A percentile compares a stretch with the other conserved stretches of the same genome.
phyloP scores from a whole-genome alignment of 2,113 vertebrate genomes.

The Eptesicus fuscus region DNA sequence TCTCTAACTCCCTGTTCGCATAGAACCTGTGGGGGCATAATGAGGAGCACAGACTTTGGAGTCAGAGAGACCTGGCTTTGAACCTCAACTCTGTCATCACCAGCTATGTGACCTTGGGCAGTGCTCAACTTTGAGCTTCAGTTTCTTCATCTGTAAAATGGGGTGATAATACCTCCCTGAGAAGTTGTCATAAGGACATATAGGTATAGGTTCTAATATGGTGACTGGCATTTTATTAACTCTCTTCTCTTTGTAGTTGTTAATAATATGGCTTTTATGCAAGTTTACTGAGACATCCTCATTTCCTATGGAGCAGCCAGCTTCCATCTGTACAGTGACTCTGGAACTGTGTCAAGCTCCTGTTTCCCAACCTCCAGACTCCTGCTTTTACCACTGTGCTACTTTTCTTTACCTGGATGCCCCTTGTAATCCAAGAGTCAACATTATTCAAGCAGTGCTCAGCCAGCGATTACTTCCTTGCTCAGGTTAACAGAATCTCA shows the following conservation, averaged over 20 bases:
- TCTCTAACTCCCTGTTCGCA: not conserved
- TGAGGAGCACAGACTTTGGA: not conserved
- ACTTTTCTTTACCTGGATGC: not conserved
- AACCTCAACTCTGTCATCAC: not conserved
- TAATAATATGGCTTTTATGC: not conserved
- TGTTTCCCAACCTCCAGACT: not conserved
- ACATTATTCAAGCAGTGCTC: not conserved
- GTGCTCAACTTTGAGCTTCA: not conserved
- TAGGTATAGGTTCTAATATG: not conserved
- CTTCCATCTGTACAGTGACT: not conserved
- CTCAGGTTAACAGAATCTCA: not conserved
- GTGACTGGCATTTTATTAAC: not conserved
- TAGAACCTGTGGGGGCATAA: not conserved
- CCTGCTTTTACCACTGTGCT: not conserved
- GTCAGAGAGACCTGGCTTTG: not conserved
- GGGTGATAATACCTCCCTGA: not conserved
- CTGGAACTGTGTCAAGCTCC: not conserved
- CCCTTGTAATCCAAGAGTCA: not conserved
- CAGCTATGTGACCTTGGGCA: not conserved
- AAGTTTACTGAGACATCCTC: not conserved
- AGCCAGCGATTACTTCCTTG: not conserved
- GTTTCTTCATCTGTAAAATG: not conserved
- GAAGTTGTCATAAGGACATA: not conserved
- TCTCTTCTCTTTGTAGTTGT: not conserved
- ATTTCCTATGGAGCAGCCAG: not conserved